A percentile compares a stretch with the other conserved stretches of the same genome.
Conservation (phyloP, 2,888 invertebrate genomes). For the Tineola bisselliella region DNA sequence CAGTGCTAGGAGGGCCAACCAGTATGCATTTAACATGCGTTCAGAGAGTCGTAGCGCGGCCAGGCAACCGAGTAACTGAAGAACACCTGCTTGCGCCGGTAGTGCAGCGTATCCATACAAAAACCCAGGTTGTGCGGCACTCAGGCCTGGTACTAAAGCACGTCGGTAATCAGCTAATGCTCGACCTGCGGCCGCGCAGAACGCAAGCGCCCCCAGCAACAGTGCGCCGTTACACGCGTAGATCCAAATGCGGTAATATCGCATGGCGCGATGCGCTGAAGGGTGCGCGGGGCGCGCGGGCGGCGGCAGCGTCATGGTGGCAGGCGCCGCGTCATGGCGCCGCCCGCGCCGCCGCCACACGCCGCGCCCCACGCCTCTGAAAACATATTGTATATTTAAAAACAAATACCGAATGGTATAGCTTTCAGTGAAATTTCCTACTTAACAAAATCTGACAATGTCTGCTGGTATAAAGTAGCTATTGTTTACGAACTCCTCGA, state of each 20-base stretch:
- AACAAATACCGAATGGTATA: background rate
- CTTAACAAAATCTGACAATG: no score
- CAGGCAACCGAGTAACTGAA: slow-evolving; percentile 82
- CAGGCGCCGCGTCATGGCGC: slow-evolving; percentile 67
- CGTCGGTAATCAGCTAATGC: slow-evolving; percentile 78
- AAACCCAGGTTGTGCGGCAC: slow-evolving; percentile 82
- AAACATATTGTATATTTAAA: slow-evolving; percentile 18
- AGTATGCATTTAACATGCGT: slow-evolving; percentile 83
- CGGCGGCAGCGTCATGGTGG: slow-evolving; percentile 54
- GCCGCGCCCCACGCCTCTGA: slow-evolving; percentile 66
- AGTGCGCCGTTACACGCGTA: slow-evolving; percentile 91
- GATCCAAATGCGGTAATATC: slow-evolving; percentile 92
- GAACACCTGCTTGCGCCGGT: slow-evolving; percentile 74
- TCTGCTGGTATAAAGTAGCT: background rate
- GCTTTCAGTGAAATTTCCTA: no score
- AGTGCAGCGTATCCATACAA: slow-evolving; percentile 86
- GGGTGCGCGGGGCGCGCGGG: slow-evolving; percentile 59
- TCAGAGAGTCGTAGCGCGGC: slow-evolving; percentile 84
- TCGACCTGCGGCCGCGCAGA: slow-evolving; percentile 79
- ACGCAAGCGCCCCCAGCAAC: slow-evolving; percentile 82
- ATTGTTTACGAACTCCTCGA: slow-evolving; percentile 9
- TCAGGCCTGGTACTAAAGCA: slow-evolving; percentile 76
- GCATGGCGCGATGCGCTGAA: slow-evolving; percentile 71
- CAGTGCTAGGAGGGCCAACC: slow-evolving; percentile 80
- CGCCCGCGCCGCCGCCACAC: slow-evolving; percentile 66